phyloP scores from a whole-genome alignment of 2,888 invertebrate genomes.

The Mycalesis mineus region DNA sequence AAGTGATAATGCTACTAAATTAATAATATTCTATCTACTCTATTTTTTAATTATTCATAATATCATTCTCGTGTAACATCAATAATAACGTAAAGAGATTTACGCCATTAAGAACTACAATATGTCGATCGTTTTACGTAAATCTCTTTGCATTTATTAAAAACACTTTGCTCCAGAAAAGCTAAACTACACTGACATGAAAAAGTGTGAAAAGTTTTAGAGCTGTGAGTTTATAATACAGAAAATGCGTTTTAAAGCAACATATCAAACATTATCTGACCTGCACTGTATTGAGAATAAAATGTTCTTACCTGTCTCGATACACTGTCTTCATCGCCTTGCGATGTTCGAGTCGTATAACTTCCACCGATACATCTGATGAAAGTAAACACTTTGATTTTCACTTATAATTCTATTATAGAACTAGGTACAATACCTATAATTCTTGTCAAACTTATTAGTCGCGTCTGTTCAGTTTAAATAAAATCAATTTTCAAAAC shows the following conservation, averaged over 20 bases:
- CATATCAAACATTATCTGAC: conserved; percentile 15
- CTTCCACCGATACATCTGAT: conserved; percentile 81
- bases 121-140: not conserved
- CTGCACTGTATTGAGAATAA: conserved; percentile 8
- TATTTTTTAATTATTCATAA: not conserved
- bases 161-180: not conserved
- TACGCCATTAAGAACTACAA: not conserved
- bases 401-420: not conserved
- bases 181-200: not conserved
- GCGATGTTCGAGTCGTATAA: conserved; percentile 71
- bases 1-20: not conserved
- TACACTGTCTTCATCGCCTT: conserved; percentile 80
- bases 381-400: not conserved
- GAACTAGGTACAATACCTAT: too few relatives aligned
- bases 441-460: too few relatives aligned
- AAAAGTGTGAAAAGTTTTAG: not conserved
- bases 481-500: too few relatives aligned
- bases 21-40: not conserved
- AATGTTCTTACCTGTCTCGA: conserved; percentile 67
- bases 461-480: too few relatives aligned
- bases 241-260: conserved; percentile 17
- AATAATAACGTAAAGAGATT: not conserved
- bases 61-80: not conserved
- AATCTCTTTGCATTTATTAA: not conserved
- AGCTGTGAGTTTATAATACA: not conserved